A percentile compares a stretch with the other conserved stretches of the same genome.
phyloP scores from a whole-genome alignment of 1,140 invertebrate genomes.

The Agraylea sexmaculata region DNA sequence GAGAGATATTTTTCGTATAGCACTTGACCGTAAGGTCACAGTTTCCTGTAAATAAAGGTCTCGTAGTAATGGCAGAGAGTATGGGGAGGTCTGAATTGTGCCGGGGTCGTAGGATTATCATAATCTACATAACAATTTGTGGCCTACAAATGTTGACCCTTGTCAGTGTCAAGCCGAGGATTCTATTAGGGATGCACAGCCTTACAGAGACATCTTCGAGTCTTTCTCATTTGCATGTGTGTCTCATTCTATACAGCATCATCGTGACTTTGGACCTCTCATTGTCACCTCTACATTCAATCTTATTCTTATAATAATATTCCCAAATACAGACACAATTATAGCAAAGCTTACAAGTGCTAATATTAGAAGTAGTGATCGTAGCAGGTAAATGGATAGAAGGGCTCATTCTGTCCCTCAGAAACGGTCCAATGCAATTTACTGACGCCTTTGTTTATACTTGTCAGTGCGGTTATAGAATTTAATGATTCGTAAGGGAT shows the following conservation, averaged over 20 bases:
- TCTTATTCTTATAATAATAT: too few species aligned
- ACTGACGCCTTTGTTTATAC: slow-evolving; percentile 22
- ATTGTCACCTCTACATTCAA: too few species aligned
- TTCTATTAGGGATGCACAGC: slow-evolving; percentile 17
- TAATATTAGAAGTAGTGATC: too few species aligned
- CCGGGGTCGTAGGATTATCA: slow-evolving; percentile 19
- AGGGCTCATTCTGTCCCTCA: slow-evolving; percentile 1
- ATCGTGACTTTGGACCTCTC: too few species aligned
- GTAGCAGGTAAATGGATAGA: neutral
- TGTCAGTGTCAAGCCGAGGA: slow-evolving; percentile 21
- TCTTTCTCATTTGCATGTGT: too few species aligned
- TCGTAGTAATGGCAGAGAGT: too few species aligned
- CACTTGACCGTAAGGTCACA: too few species aligned
- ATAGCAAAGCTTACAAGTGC: too few species aligned
- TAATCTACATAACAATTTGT: slow-evolving; percentile 24
- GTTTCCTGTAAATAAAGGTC: too few species aligned
- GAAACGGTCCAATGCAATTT: slow-evolving; percentile 22
- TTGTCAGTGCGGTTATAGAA: slow-evolving; percentile 22
- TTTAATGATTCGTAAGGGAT: slow-evolving; percentile 23
- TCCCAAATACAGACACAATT: too few species aligned
- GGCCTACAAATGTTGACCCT: slow-evolving; percentile 23
- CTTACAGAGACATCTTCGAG: neutral
- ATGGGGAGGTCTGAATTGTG: slow-evolving; percentile 13
- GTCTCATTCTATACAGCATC: too few species aligned
- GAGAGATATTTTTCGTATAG: too few species aligned